phyloP scores from a whole-genome alignment of 2,888 invertebrate species.

The Halocaridina rubra region DNA sequence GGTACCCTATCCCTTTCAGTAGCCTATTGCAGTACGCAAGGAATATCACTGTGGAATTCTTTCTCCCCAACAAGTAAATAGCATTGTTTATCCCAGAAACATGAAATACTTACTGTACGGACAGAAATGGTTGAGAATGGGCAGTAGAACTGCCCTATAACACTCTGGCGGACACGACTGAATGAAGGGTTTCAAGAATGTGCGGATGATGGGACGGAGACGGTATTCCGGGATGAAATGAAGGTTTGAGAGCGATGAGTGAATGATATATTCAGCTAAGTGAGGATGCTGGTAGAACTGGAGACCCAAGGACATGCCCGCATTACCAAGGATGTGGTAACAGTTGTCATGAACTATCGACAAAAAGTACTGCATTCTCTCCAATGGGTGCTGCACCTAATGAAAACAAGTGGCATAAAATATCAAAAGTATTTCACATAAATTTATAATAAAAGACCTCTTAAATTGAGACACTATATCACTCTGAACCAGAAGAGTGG shows the following conservation, averaged over 20 bases:
- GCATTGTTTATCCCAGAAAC: too few relatives aligned
- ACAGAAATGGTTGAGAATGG: slow-evolving; percentile 77
- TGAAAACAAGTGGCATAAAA: too few relatives aligned
- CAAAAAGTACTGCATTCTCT: slow-evolving; percentile 87
- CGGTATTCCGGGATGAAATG: slow-evolving; percentile 86
- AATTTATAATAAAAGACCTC: too few relatives aligned
- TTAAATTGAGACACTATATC: too few relatives aligned
- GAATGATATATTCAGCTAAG: slow-evolving; percentile 79
- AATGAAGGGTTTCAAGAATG: slow-evolving; percentile 87
- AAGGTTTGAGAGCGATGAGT: slow-evolving; percentile 78
- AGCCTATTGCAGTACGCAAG: too few relatives aligned
- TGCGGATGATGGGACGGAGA: slow-evolving; percentile 83
- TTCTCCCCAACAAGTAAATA: too few relatives aligned
- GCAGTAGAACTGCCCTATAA: slow-evolving; percentile 81
- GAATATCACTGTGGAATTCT: too few relatives aligned
- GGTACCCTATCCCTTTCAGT: too few relatives aligned
- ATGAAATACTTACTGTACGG: slow-evolving; percentile 73
- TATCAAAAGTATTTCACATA: too few relatives aligned
- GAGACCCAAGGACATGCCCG: slow-evolving; percentile 83
- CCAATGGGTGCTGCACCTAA: slow-evolving; percentile 72
- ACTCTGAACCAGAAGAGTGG: too few relatives aligned
- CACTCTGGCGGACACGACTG: slow-evolving; percentile 86
- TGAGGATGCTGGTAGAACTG: slow-evolving; percentile 85
- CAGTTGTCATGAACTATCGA: slow-evolving; percentile 83
- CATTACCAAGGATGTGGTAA: slow-evolving; percentile 82